Evolutionary conservation across 2,888 invertebrate species (phyloP).

Genomic region (Dicyrtoma fusca): DNA sequence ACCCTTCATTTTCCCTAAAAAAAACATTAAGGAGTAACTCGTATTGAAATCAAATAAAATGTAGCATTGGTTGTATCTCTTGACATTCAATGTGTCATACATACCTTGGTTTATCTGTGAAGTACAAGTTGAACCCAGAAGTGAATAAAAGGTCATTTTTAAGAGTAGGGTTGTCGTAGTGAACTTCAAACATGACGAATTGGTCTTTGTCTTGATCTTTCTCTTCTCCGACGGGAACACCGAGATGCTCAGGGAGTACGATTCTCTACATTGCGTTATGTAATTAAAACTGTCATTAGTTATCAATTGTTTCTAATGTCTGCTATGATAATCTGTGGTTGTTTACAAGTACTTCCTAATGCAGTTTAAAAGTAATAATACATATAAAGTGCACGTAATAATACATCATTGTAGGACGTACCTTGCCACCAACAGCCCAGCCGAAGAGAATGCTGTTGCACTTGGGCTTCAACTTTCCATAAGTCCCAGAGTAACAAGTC

Average conservation of each 20-base stretch:
- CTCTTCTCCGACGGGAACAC: slow-evolving; percentile 75
- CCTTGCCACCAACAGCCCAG: slow-evolving; percentile 37
- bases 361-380: too few species aligned
- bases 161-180: slow-evolving; percentile 25
- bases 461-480: slow-evolving; percentile 2
- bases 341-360: too few species aligned
- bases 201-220: slow-evolving; percentile 79
- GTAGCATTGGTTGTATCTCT: background rate
- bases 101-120: slow-evolving; percentile 69
- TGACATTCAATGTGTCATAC: slow-evolving; percentile 70
- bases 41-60: background rate
- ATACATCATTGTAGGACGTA: slow-evolving; percentile 6
- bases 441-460: slow-evolving; percentile 37
- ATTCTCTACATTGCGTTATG: slow-evolving; percentile 8
- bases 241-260: slow-evolving; percentile 73
- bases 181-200: slow-evolving; percentile 31
- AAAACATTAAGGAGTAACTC: slow-evolving; percentile 2
- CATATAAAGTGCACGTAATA: background rate
- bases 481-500: background rate
- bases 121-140: slow-evolving; percentile 19
- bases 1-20: slow-evolving; percentile 71
- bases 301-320: too few species aligned
- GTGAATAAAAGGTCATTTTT: background rate
- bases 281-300: background rate
- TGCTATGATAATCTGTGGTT: too few species aligned